Base-by-base conservation (phyloP, 2,888 invertebrate genomes). In the Drosophila colorata region DNA sequence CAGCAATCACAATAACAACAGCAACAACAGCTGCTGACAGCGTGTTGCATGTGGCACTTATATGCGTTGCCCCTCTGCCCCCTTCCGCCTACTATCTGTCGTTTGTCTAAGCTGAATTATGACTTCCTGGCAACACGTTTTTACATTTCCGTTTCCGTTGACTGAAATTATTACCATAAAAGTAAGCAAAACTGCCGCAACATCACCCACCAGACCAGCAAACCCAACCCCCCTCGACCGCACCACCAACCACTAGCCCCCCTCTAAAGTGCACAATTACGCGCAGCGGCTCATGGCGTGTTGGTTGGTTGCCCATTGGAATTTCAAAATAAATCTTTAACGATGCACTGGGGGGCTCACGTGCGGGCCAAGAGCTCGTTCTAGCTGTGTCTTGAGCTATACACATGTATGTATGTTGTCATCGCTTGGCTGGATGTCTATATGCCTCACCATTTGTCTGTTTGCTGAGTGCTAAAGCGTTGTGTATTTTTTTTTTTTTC, bases 101-200 rank as follows among this genome's bases (percentile, higher is more conserved):
- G 87, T 85, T 86, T 88, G 85, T 83, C 85, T 88, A 88, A 85
- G 87, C 85, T 85, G 76, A 85, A 83, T 86, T 80, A 85, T 88
- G 84, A 86, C 80, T 88, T 85, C 88, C 85, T 88, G 88, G 74
- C 72, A 88, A 88, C 85, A 86, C 88, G 78, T 88, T 85, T 85
- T 88, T 88, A 85, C 83, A 85, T 85, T 88, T 85, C 85, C 85
- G 78, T 74, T 85, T 88, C 85, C 87, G 85, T 52, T 82, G 70
- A 72, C 84, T 78, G 76, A 88, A 85, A 85, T 86, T 78, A 88
- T 85, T 83, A 80, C 78, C 86, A 83, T 76, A 81, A 87, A 81
- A 72, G 87, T 87, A 76, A 85, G 76, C 74, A 78, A 65, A 72
- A 74, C 74, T 64, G 68, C 51, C 49, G 64, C 35, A 63, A 49